Conservation (phyloP, 2,797 vertebrate species). For the Melanotaenia boesemani region DNA sequence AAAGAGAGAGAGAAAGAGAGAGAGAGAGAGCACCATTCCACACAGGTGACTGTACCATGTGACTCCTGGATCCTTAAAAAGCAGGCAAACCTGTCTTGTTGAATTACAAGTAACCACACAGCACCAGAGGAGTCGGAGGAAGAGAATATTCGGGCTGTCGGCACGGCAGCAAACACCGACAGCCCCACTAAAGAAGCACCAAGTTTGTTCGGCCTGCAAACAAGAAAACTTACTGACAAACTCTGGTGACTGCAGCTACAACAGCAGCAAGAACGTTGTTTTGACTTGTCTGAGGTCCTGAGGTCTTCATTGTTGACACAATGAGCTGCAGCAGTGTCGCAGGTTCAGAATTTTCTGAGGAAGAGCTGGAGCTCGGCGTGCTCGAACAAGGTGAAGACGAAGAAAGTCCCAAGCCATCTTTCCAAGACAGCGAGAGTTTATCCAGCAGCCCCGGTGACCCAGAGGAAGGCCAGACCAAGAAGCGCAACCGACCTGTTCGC, state of each 20-base stretch:
- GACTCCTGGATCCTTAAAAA: constrained; percentile 83
- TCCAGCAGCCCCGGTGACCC: constrained; percentile 65
- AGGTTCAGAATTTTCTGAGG: constrained; percentile 80
- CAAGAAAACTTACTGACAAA: constrained; percentile 13
- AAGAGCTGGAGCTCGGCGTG: constrained; percentile 78
- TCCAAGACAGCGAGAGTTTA: constrained; percentile 68
- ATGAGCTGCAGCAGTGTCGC: constrained; percentile 80
- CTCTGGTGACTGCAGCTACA: background rate
- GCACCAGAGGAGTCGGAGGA: constrained; percentile 56
- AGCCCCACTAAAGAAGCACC: constrained; percentile 55
- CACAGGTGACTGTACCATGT: constrained; percentile 86
- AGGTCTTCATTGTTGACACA: constrained; percentile 5
- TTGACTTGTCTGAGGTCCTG: background rate
- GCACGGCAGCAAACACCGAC: constrained; percentile 58
- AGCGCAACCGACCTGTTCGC: constrained; percentile 85
- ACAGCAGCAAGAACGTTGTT: background rate
- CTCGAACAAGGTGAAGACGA: constrained; percentile 68
- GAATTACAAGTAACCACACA: constrained; percentile 76
- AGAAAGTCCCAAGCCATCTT: constrained; percentile 60
- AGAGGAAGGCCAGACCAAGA: constrained; percentile 81
- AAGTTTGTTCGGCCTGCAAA: background rate
- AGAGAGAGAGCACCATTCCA: constrained; percentile 78
- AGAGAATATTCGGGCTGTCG: constrained; percentile 64
- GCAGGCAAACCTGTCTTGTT: constrained; percentile 78
- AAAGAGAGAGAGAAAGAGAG: constrained; percentile 42